A percentile compares a stretch with the other conserved stretches of the same genome.
Evolutionary conservation across 2,113 vertebrate species (phyloP).

Genomic region (Haliaeetus leucogaster): DNA sequence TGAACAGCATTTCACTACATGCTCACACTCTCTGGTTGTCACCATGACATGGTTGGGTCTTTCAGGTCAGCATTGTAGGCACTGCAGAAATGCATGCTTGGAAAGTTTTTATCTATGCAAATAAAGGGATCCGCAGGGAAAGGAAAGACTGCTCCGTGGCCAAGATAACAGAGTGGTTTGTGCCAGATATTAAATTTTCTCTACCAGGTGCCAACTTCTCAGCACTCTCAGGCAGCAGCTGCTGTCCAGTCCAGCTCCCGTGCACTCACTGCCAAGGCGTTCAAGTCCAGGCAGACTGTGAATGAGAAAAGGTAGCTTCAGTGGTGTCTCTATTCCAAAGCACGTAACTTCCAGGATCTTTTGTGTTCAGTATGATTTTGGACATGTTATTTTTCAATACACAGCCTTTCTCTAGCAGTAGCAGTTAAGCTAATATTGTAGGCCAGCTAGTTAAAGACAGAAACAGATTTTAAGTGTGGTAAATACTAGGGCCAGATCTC

Average conservation of each 20-base stretch:
- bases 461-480: not conserved
- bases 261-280: not conserved
- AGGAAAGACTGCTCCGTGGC: not conserved
- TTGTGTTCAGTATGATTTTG: not conserved
- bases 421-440: not conserved
- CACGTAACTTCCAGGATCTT: not conserved
- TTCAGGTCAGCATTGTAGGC: not conserved
- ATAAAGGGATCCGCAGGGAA: not conserved
- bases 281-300: not conserved
- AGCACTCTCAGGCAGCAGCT: not conserved
- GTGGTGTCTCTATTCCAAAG: not conserved
- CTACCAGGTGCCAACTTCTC: not conserved
- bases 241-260: not conserved
- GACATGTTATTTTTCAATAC: not conserved
- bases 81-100: not conserved
- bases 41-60: rapidly evolving
- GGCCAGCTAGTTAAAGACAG: not conserved
- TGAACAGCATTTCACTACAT: not conserved
- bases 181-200: not conserved
- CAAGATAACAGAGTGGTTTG: not conserved
- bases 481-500: not conserved
- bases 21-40: rapidly evolving
- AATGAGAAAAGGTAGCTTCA: not conserved
- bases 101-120: not conserved
- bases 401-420: not conserved